Evolutionary conservation across 2,888 invertebrate genomes (phyloP).

Genomic region (Leptinotarsa haldemani): DNA sequence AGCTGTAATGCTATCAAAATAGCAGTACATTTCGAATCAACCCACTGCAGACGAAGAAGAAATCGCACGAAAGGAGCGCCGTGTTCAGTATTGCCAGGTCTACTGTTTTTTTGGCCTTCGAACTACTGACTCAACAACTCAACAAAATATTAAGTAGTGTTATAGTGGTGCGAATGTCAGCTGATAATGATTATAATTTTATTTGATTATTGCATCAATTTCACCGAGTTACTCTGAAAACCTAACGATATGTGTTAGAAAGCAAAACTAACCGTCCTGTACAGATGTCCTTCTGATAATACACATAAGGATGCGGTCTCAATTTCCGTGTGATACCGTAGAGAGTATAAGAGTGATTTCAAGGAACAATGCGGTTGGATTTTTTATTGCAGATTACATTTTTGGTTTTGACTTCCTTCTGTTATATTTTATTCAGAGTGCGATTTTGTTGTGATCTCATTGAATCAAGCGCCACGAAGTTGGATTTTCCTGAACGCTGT

Average conservation of each 20-base stretch:
- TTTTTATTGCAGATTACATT: conserved; percentile 9
- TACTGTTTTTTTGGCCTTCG: too few relatives aligned
- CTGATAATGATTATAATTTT: too few relatives aligned
- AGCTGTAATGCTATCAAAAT: too few relatives aligned
- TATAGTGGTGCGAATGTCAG: too few relatives aligned
- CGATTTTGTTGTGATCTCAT: not conserved
- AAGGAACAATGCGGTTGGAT: conserved; percentile 1
- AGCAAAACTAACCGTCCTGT: not conserved
- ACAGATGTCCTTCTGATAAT: not conserved
- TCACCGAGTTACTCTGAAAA: not conserved
- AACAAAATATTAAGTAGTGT: too few relatives aligned
- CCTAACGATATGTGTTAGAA: not conserved
- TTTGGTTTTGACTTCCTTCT: conserved; percentile 3
- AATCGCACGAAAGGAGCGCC: too few relatives aligned
- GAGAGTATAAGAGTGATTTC: not conserved
- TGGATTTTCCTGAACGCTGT: not conserved
- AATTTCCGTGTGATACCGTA: conserved; percentile 8
- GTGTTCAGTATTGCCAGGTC: too few relatives aligned
- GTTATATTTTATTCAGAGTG: not conserved
- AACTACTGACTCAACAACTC: too few relatives aligned
- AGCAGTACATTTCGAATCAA: too few relatives aligned
- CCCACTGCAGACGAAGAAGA: too few relatives aligned
- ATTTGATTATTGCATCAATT: too few relatives aligned
- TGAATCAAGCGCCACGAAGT: not conserved
- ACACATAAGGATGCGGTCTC: conserved; percentile 12